phyloP scores from a whole-genome alignment of 2,113 vertebrate genomes.

The Mustela lutreola region DNA sequence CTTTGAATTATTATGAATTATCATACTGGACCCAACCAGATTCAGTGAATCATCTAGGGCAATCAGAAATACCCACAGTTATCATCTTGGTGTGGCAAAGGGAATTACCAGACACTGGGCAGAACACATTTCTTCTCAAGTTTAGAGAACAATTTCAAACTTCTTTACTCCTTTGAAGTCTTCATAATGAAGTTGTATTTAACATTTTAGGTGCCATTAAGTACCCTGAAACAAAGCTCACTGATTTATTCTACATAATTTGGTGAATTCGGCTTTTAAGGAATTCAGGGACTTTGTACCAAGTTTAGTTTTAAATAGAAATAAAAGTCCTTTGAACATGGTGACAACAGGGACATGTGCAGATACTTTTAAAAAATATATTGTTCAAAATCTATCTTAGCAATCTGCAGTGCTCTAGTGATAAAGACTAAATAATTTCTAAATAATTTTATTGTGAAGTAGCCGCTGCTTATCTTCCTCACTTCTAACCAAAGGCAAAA shows the following conservation, averaged over 20 bases:
- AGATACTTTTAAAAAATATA: background rate
- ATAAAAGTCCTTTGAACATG: background rate
- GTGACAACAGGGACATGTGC: background rate
- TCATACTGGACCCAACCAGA: background rate
- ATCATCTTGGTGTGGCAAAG: background rate
- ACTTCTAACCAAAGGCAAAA: background rate
- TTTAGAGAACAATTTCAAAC: background rate
- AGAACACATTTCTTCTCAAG: background rate
- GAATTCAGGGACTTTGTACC: background rate
- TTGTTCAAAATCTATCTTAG: background rate
- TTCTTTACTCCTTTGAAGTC: conserved; percentile 8
- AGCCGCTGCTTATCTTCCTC: background rate
- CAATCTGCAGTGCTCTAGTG: background rate
- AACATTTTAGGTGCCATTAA: background rate
- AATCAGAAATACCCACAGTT: background rate
- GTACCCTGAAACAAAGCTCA: background rate
- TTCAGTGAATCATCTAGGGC: background rate
- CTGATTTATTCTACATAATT: conserved; percentile 32
- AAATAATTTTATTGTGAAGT: background rate
- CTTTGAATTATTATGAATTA: background rate
- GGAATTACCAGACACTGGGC: background rate
- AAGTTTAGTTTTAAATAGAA: background rate
- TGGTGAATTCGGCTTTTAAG: conserved; percentile 16
- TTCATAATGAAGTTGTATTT: background rate
- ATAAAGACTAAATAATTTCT: background rate